Percentiles rank a stretch among this genome's conserved stretches.
Evolutionary conservation across 2,113 vertebrate genomes (phyloP).

Genomic region (Hystrix brachyura): DNA sequence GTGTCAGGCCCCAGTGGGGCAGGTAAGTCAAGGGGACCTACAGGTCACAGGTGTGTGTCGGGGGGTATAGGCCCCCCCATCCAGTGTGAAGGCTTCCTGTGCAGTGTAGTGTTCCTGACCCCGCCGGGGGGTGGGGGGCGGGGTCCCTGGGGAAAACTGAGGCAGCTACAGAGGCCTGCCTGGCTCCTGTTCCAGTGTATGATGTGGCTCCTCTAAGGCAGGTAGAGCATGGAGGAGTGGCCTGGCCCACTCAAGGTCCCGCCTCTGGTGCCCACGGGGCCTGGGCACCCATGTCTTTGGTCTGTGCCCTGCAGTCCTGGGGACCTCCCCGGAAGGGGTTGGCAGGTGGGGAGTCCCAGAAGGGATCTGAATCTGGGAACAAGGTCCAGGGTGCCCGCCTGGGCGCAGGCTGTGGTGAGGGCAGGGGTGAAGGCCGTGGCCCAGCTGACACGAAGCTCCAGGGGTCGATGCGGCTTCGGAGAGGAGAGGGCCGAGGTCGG

Average conservation of each 20-base stretch:
- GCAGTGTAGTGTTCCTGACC: conserved; percentile 84
- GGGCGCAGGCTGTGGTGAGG: conserved; percentile 79
- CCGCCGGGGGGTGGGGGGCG: neutral
- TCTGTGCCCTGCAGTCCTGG: conserved; percentile 81
- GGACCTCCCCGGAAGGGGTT: conserved; percentile 83
- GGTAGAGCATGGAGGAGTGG: conserved; percentile 58
- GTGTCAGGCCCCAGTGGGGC: conserved; percentile 78
- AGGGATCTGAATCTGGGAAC: conserved; percentile 88
- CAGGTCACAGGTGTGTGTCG: conserved; percentile 46
- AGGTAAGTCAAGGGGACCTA: conserved; percentile 73
- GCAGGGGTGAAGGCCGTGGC: conserved; percentile 63
- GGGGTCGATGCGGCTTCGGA: conserved; percentile 93
- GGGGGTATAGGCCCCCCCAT: neutral
- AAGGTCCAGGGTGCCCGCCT: conserved; percentile 90
- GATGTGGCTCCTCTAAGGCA: conserved; percentile 21
- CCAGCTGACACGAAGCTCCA: conserved; percentile 95
- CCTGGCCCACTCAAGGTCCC: conserved; percentile 84
- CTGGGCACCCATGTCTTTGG: conserved; percentile 83
- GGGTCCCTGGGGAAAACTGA: conserved; percentile 60
- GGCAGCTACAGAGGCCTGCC: conserved; percentile 36
- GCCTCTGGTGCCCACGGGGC: conserved; percentile 81
- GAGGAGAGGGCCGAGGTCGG: conserved; percentile 92
- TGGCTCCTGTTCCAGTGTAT: conserved; percentile 76
- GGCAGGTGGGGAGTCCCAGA: conserved; percentile 91
- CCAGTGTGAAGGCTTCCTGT: conserved; percentile 84